phyloP scores from a whole-genome alignment of 2,113 vertebrate genomes.

The Cyanocitta stelleri region DNA sequence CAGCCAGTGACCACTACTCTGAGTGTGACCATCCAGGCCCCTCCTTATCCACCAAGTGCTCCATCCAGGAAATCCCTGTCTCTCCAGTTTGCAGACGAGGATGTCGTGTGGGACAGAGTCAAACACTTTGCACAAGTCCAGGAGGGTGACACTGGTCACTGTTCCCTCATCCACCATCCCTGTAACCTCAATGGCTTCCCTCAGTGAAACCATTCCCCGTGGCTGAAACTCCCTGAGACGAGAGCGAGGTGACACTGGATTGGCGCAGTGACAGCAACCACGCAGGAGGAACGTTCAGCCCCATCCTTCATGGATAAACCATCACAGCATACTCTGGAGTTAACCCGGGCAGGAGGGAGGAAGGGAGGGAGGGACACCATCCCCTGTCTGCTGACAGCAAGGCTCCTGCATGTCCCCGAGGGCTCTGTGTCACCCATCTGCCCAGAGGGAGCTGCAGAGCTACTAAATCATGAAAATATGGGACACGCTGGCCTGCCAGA shows the following conservation, averaged over 20 bases:
- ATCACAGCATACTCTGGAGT: fast-evolving
- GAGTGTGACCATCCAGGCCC: not conserved
- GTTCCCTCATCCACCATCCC: not conserved
- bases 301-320: not conserved
- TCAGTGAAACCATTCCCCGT: not conserved
- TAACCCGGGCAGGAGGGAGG: not conserved
- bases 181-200: fast-evolving
- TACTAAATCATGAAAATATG: not conserved
- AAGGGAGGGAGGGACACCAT: not conserved
- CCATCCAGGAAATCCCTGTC: too few species aligned
- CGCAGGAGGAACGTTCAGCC: fast-evolving
- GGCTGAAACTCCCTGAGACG: not conserved
- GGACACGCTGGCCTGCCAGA: not conserved
- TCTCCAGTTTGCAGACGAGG: not conserved
- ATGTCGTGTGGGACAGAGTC: fast-evolving
- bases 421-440: not conserved
- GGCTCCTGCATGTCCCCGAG: not conserved
- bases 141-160: fast-evolving
- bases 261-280: not conserved
- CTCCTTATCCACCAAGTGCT: fast-evolving
- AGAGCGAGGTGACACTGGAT: not conserved
- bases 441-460: not conserved
- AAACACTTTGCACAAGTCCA: not conserved
- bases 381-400: not conserved
- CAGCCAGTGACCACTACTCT: fast-evolving